A percentile compares a stretch with the other conserved stretches of the same genome.
Conservation (phyloP, 2,888 invertebrate genomes). For the Caenorhabditis uteleia region DNA sequence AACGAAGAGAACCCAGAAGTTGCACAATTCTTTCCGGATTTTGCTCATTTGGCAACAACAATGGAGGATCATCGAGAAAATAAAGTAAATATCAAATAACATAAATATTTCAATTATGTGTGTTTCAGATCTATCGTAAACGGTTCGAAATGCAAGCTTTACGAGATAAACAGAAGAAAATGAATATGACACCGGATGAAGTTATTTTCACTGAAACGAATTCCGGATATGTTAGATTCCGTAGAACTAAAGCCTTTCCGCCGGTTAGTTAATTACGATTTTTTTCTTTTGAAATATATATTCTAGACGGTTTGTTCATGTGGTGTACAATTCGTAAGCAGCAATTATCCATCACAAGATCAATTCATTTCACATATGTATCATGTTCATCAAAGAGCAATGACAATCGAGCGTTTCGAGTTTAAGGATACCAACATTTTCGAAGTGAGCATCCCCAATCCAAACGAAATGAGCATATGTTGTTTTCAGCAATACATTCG, state of each 20-base stretch:
- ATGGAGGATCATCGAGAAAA: slow-evolving; percentile 35
- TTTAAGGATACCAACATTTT: slow-evolving; percentile 41
- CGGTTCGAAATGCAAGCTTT: slow-evolving; percentile 39
- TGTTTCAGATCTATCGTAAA: slow-evolving; percentile 35
- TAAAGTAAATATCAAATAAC: slow-evolving; percentile 7
- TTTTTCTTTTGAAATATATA: too few species aligned
- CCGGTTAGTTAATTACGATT: slow-evolving; percentile 22
- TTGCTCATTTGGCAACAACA: slow-evolving; percentile 15
- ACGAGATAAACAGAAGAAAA: slow-evolving; percentile 31
- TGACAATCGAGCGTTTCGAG: slow-evolving; percentile 42
- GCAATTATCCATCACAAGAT: slow-evolving; percentile 42
- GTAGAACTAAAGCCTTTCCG: slow-evolving; percentile 47
- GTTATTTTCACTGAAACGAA: slow-evolving; percentile 26
- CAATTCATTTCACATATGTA: slow-evolving; percentile 37
- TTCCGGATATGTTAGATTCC: slow-evolving; percentile 17
- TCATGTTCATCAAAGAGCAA: slow-evolving; percentile 21
- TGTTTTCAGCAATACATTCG: slow-evolving; percentile 43
- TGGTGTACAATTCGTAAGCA: slow-evolving; percentile 21
- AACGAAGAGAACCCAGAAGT: slow-evolving; percentile 27
- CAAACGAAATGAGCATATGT: background rate
- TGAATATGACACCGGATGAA: slow-evolving; percentile 39
- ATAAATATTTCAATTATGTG: background rate
- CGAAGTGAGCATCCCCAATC: too few species aligned
- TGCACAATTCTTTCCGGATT: slow-evolving; percentile 16
- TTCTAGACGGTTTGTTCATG: slow-evolving; percentile 47